Evolutionary conservation across 2,888 invertebrate genomes (phyloP).

Genomic region (Callyntrura guangdongensis): DNA sequence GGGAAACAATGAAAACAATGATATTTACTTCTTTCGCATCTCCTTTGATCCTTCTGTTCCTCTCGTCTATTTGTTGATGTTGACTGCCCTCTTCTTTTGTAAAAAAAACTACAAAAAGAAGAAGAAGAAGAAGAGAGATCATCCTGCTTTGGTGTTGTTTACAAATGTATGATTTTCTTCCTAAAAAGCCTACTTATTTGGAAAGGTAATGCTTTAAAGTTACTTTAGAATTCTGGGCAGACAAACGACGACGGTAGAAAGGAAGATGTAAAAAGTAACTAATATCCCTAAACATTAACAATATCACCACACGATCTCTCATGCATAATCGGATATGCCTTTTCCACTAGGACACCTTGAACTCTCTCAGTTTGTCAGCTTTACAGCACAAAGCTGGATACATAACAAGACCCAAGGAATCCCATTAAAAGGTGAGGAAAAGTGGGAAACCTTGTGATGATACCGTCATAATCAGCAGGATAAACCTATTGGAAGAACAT

Average conservation of each 20-base stretch:
- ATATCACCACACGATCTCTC: conserved; percentile 70
- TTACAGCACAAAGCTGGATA: conserved; percentile 64
- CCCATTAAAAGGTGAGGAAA: conserved; percentile 79
- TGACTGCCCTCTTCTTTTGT: conserved; percentile 46
- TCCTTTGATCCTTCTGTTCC: conserved; percentile 58
- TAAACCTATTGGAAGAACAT: conserved; percentile 64
- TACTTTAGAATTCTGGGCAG: conserved; percentile 1
- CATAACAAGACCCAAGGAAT: conserved; percentile 69
- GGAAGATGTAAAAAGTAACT: conserved; percentile 51
- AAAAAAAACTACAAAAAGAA: background rate
- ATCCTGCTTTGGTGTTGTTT: conserved; percentile 31
- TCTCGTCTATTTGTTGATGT: conserved; percentile 46
- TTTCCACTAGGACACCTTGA: conserved; percentile 73
- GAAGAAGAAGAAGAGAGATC: too few species aligned
- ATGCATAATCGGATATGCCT: conserved; percentile 5
- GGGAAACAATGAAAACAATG: conserved; percentile 72
- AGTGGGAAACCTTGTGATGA: conserved; percentile 77
- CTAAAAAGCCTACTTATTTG: conserved; percentile 19
- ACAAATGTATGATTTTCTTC: background rate
- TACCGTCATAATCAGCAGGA: conserved; percentile 77
- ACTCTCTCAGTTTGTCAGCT: conserved; percentile 61
- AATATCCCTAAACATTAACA: conserved; percentile 69
- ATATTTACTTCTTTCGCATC: conserved; percentile 63
- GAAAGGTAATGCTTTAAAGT: conserved; percentile 18
- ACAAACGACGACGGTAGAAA: conserved; percentile 8